Evolutionary conservation across 2,888 invertebrate genomes (phyloP).

Genomic region (Hypercompe scribonia): DNA sequence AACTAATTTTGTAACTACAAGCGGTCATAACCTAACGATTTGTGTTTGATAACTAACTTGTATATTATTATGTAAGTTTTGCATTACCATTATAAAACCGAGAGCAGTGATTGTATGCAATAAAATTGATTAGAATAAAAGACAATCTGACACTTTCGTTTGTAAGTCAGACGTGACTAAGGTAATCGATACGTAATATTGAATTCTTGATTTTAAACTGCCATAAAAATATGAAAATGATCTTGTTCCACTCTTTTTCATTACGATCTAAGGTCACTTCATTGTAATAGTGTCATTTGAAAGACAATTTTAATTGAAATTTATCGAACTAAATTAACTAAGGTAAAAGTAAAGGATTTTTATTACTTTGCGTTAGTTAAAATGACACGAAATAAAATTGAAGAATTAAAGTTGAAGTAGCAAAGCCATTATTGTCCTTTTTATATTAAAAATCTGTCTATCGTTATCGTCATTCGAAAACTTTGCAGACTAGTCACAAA

Average conservation of each 20-base stretch:
- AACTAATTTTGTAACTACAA: conserved; percentile 17
- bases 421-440: not conserved
- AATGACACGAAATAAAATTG: not conserved
- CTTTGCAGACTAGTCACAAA: conserved; percentile 46
- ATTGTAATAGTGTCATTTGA: not conserved
- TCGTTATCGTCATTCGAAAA: conserved; percentile 30
- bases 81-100: not conserved
- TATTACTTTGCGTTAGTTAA: not conserved
- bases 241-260: not conserved
- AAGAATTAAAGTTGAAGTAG: conserved; percentile 1
- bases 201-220: not conserved
- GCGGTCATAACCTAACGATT: conserved; percentile 22
- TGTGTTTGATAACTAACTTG: conserved; percentile 2
- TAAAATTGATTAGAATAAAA: not conserved
- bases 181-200: not conserved
- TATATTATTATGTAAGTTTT: conserved; percentile 1
- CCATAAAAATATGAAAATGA: not conserved
- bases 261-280: not conserved
- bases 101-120: not conserved
- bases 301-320: not conserved
- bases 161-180: not conserved
- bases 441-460: conserved; percentile 1
- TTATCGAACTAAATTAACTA: not conserved
- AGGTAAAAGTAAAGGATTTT: not conserved
- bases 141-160: conserved; percentile 3